These are phyloP conservation scores for Cisticola juncidis DNA, from an alignment of 2,113 vertebrate species.

Conservation along the genomic window DNA sequence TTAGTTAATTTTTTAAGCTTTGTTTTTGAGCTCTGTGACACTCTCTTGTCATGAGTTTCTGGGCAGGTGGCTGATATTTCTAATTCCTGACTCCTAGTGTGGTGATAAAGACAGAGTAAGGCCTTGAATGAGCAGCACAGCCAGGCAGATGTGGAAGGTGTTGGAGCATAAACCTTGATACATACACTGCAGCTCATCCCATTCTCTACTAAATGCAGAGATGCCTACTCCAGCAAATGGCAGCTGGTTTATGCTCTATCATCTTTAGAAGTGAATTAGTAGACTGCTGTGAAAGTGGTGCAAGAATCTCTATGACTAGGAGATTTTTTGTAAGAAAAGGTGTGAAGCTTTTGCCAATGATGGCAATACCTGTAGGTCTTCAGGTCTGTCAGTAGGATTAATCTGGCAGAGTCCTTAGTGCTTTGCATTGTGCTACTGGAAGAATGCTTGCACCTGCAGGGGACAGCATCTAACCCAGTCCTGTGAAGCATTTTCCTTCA, in stretches of 20 bases:
- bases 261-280: background rate
- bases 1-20: background rate
- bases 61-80: background rate
- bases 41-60: background rate
- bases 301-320: background rate
- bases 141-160: background rate
- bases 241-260: background rate
- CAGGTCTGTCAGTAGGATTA: background rate
- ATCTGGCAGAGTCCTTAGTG: background rate
- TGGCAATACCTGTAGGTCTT: background rate
- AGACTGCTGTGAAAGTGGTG: background rate
- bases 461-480: background rate
- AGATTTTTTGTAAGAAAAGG: background rate
- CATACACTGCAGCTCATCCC: background rate
- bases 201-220: background rate
- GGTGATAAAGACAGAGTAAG: background rate
- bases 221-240: background rate
- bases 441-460: background rate
- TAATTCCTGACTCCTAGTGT: background rate
- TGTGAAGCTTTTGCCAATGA: background rate
- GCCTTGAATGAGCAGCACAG: background rate
- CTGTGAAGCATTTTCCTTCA: background rate
- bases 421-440: background rate
- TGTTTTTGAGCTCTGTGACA: background rate
- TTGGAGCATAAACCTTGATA: background rate